Evolutionary conservation across 2,797 vertebrate species (phyloP).

Genomic region (Podarcis lilfordi): DNA sequence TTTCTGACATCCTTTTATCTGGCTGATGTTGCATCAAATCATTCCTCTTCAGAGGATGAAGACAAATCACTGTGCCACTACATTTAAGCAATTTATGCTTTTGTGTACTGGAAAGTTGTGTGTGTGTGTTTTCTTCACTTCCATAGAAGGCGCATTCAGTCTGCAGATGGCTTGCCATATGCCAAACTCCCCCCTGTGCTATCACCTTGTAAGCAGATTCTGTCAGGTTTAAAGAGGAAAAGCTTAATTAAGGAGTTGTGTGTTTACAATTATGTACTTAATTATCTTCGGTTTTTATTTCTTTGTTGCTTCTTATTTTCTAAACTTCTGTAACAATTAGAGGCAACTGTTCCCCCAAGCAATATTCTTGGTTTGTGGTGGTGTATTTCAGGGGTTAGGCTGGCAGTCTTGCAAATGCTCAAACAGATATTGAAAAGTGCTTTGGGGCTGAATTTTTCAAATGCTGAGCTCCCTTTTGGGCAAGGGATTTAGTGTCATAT

Average conservation of each 20-base stretch:
- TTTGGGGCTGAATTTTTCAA: neutral
- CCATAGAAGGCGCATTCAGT: neutral
- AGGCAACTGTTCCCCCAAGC: constrained; percentile 16
- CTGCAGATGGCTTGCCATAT: constrained; percentile 80
- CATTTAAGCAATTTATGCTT: constrained; percentile 29
- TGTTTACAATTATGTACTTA: constrained; percentile 78
- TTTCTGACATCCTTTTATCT: neutral
- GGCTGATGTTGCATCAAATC: neutral
- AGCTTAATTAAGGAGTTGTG: constrained; percentile 80
- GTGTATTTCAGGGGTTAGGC: neutral
- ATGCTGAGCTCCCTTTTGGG: neutral
- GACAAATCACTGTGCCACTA: constrained; percentile 34
- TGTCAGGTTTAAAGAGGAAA: constrained; percentile 78
- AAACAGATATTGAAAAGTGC: constrained; percentile 2
- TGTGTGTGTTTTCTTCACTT: neutral
- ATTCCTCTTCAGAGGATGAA: constrained; percentile 48
- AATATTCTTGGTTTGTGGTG: neutral
- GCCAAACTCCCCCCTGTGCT: constrained; percentile 66
- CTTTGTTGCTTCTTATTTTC: constrained; percentile 68
- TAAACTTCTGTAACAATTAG: constrained; percentile 73
- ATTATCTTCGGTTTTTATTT: constrained; percentile 72
- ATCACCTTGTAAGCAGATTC: constrained; percentile 77
- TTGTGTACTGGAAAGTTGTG: constrained; percentile 26
- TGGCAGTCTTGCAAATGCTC: neutral
- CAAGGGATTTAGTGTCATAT: neutral